These are phyloP conservation scores for Clarias magur DNA, from an alignment of 2,113 vertebrate species.

Conservation along the genomic window DNA sequence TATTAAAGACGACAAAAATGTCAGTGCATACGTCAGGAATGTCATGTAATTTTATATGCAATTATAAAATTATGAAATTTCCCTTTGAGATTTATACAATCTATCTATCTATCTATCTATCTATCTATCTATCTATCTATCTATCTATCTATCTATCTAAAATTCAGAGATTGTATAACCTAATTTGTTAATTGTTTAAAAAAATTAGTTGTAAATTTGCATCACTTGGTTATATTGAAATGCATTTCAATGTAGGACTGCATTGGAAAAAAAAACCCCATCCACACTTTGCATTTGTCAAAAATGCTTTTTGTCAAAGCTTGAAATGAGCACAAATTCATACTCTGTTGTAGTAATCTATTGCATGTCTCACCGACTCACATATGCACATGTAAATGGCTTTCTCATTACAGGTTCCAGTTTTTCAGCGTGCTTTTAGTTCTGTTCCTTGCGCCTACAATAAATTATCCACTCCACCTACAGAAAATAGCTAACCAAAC, in stretches of 20 bases:
- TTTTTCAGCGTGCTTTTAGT: neutral
- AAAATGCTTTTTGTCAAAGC: neutral
- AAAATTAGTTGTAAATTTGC: neutral
- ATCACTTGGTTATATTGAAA: neutral
- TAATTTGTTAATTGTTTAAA: neutral
- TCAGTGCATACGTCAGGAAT: neutral
- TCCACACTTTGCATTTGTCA: neutral
- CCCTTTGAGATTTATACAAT: too few relatives aligned
- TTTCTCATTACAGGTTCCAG: neutral
- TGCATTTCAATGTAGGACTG: neutral
- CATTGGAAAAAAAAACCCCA: neutral
- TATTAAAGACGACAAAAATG: neutral
- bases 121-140: too few relatives aligned
- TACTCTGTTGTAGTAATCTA: neutral
- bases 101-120: too few relatives aligned
- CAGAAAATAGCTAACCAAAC: neutral
- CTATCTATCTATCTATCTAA: too few relatives aligned
- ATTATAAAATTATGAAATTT: too few relatives aligned
- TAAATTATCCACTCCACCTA: neutral
- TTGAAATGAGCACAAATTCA: neutral
- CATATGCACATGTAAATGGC: neutral
- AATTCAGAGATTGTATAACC: neutral
- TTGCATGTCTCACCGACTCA: neutral
- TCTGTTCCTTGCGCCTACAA: neutral
- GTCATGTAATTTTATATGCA: neutral